Evolutionary conservation across 2,888 invertebrate genomes (phyloP).

Genomic region (Xanthorhoe spadicearia): DNA sequence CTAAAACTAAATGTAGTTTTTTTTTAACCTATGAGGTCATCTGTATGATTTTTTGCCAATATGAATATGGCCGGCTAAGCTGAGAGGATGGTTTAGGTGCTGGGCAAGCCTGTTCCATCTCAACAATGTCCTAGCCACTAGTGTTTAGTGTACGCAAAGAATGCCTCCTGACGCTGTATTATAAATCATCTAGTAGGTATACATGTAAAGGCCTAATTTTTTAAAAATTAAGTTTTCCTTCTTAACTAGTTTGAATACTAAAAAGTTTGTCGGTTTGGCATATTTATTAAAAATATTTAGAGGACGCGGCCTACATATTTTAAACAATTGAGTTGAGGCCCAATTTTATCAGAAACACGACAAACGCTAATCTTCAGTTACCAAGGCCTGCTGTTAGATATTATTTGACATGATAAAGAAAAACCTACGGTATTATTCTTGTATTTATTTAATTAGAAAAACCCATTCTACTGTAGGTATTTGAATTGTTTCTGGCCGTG

Average conservation of each 20-base stretch:
- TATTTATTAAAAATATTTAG: not conserved
- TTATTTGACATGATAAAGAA: slow-evolving; percentile 34
- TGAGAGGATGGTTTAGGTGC: too few species aligned
- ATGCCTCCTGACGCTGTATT: too few species aligned
- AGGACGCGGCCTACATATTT: slow-evolving; percentile 28
- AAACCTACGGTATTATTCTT: not conserved
- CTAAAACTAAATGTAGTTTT: too few species aligned
- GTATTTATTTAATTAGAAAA: not conserved
- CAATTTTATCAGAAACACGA: slow-evolving; percentile 27
- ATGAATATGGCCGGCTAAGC: too few species aligned
- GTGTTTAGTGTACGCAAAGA: too few species aligned
- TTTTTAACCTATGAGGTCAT: too few species aligned
- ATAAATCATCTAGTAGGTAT: too few species aligned
- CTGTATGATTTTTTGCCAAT: not conserved
- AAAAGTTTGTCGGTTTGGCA: not conserved
- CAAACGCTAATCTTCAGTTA: slow-evolving; percentile 33
- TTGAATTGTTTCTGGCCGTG: not conserved
- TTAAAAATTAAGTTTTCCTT: too few species aligned
- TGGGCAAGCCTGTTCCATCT: too few species aligned
- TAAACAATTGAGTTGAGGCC: slow-evolving; percentile 21
- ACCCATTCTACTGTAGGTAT: not conserved
- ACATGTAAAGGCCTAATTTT: too few species aligned
- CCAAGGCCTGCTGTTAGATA: slow-evolving; percentile 35
- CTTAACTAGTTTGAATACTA: not conserved
- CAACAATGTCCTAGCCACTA: too few species aligned